Evolutionary conservation across 2,797 vertebrate species (phyloP), one percentile per base, ranked within the genome.

Genomic region (Enteromius afrohamiltoni): DNA sequence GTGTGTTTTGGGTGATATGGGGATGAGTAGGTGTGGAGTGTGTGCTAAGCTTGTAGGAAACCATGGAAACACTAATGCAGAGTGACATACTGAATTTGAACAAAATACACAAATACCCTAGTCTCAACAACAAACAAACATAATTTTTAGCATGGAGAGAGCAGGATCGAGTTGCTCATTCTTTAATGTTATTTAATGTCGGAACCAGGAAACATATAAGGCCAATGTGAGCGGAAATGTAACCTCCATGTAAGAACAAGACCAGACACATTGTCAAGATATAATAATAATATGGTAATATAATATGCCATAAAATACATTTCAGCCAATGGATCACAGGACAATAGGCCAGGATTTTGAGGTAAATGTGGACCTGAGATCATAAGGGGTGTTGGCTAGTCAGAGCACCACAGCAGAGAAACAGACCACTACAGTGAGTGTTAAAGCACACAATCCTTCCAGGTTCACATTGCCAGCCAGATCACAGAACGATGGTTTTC

Each of bases 31-130:
- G 83, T 74, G 83, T 84, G 21, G 74, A 84, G 70, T 26, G 58
- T 82, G 76, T n/a, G 49, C 51, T 86, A 83, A 86, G 87, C 83
- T 83, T 49, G 42, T 82, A 71, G 58, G 73, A n/a, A 83, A 68
- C 76, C 85, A 79, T 78, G 74, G 65, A 78, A 80, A 83, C 75
- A 53, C 76, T 67, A 85, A 86, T 60, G 29, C 71, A 73, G 23
- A 71, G 29, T 86, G 82, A 80, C 77, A 65, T 29, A 13, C 19
- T 29, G 21, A 79, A 74, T 84, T 40, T 73, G 3, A 53, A 67
- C 13, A 67, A 23, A 67, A 73, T 49, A 31, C 23, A 68, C 34
- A 3, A 69, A 64, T 70, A 37, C 21, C 45, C n/a, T 19, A 70
- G 53, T 67, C 37, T 47, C 17, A 65, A 17, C 14, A 34, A 62